phyloP scores from a whole-genome alignment of 2,113 vertebrate genomes.

The Holacanthus passer region DNA sequence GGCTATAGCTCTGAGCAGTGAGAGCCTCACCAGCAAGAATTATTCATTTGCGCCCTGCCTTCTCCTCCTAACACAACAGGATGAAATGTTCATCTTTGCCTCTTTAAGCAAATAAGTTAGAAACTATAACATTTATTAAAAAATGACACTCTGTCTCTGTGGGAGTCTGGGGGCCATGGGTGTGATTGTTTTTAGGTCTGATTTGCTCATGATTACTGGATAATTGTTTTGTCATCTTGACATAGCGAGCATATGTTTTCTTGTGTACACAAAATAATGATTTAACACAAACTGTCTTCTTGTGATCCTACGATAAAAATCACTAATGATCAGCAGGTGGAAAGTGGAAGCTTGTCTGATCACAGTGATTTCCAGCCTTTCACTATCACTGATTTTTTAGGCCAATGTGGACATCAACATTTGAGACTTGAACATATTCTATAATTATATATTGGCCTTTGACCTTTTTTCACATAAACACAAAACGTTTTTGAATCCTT shows the following conservation, averaged over 20 bases:
- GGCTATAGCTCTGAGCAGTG: constrained; percentile 60
- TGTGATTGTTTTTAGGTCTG: constrained; percentile 19
- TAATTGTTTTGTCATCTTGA: constrained; percentile 36
- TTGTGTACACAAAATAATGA: not conserved
- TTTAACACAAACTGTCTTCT: not conserved
- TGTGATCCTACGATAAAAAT: not conserved
- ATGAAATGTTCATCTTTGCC: constrained; percentile 43
- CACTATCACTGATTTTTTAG: not conserved
- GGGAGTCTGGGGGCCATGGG: not conserved
- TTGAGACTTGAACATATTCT: not conserved
- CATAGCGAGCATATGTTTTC: constrained; percentile 17
- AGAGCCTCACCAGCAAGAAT: constrained; percentile 61
- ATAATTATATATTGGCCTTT: not conserved
- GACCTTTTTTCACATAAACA: not conserved
- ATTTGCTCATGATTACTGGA: constrained; percentile 34
- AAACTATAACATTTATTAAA: constrained; percentile 40
- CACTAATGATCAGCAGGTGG: not conserved
- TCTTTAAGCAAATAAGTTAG: constrained; percentile 47
- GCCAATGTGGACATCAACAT: not conserved
- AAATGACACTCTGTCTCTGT: constrained; percentile 1
- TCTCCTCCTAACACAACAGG: constrained; percentile 32
- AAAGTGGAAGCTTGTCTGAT: not conserved
- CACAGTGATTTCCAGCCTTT: constrained; percentile 6
- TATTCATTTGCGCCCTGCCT: constrained; percentile 57
- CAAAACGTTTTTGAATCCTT: not conserved